Evolutionary conservation across 2,888 invertebrate species (phyloP).

Genomic region (Lamellibrachia satsuma): DNA sequence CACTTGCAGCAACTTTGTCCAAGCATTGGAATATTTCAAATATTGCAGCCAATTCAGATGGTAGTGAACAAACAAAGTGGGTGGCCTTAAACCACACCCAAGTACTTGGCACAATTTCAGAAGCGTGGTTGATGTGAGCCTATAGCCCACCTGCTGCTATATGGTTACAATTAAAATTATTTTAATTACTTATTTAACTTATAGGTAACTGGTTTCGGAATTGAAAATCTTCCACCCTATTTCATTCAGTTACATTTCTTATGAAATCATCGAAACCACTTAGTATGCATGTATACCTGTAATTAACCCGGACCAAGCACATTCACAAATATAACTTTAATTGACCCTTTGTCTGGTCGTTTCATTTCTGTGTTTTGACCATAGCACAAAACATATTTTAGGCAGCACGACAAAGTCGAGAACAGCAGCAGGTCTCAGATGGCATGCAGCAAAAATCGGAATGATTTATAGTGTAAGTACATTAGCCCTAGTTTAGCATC

Average conservation of each 20-base stretch:
- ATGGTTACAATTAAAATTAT: neutral
- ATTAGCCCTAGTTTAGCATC: neutral
- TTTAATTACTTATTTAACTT: neutral
- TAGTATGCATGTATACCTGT: neutral
- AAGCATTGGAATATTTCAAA: neutral
- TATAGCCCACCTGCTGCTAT: neutral
- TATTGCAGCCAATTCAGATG: neutral
- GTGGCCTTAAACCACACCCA: neutral
- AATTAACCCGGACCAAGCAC: neutral
- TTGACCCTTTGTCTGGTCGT: neutral
- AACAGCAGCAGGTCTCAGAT: neutral
- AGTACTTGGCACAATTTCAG: neutral
- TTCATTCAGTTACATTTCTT: neutral
- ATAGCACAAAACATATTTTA: neutral
- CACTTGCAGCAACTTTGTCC: neutral
- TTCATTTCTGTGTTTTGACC: neutral
- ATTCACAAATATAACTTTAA: neutral
- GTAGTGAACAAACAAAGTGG: neutral
- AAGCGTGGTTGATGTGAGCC: neutral
- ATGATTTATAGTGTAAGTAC: conserved; percentile 1
- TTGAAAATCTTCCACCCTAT: neutral
- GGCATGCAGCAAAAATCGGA: conserved; percentile 1
- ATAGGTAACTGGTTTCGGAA: neutral
- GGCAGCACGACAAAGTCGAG: conserved; percentile 17
- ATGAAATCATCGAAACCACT: neutral